Evolutionary conservation across 2,113 vertebrate genomes (phyloP).

Genomic region (Apaloderma vittatum): DNA sequence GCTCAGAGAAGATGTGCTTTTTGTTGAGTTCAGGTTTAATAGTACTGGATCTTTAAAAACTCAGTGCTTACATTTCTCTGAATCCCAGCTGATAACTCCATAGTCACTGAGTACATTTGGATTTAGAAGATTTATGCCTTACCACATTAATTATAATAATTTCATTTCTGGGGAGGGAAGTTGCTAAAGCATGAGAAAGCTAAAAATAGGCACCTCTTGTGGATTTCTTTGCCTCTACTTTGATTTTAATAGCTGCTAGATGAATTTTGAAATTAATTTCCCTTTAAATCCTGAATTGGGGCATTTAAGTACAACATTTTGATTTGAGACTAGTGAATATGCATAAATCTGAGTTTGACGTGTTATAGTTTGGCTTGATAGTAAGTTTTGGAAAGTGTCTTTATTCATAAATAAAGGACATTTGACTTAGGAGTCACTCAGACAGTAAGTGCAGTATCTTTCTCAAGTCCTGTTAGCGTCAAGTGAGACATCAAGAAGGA

Average conservation of each 20-base stretch:
- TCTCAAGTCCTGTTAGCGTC: background rate
- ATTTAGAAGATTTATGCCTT: background rate
- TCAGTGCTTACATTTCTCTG: background rate
- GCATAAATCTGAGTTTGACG: background rate
- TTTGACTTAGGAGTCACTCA: background rate
- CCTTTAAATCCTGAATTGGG: background rate
- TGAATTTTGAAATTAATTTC: background rate
- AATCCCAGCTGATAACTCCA: background rate
- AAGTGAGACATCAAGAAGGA: background rate
- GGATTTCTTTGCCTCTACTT: background rate
- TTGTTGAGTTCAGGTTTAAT: background rate
- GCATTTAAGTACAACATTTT: background rate
- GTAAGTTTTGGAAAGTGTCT: background rate
- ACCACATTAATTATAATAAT: background rate
- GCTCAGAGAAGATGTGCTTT: rapidly evolving
- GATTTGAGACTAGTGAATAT: background rate
- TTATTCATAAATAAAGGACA: background rate
- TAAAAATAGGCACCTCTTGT: background rate
- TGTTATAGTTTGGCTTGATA: background rate
- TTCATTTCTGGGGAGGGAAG: background rate
- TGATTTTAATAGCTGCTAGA: background rate
- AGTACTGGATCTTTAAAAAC: background rate
- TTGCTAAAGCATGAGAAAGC: background rate
- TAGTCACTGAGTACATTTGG: background rate
- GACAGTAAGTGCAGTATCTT: background rate